Base-by-base conservation (phyloP, 2,797 vertebrate genomes). In the Gymnothorax reevesii region DNA sequence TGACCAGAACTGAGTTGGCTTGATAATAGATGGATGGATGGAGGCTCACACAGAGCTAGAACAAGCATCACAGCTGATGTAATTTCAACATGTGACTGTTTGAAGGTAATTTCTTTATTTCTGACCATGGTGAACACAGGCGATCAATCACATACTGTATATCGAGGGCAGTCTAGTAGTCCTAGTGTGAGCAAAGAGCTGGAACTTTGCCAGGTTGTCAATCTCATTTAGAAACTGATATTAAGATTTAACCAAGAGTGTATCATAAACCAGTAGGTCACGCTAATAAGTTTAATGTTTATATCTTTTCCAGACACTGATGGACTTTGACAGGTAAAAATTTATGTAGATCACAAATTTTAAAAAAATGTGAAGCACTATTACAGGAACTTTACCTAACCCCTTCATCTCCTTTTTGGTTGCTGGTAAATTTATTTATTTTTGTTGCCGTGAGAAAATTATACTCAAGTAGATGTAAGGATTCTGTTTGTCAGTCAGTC, bases 291-390 rank as follows among this genome's bases (percentile, higher is more conserved):
- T 69, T 69, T 69, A 1, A 69, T 69, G 17, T 7, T n/a, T 77
- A 77, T 77, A 42, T 49, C 49, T 77, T 49, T 52, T 77, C 27
- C 25, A 73, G 27, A 73, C 69, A 12, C 69, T 73, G 69, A 73
- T 73, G 33, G 69, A 33, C 27, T 10, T 42, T 73, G n/a, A 73
- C 69, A 73, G 69, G 17, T 77, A 77, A 77, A 77, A 77, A 77
- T 77, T 13, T 77, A 33, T 52, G 49, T 49, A 42, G 1, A 42
- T 42, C 33, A 42, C 4, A 77, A 77, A 77, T 77, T 42, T 42
- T 42, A 1, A 77, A 77, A 42, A 77, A 17, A 77, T 77, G 12
- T 49, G 17, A 77, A 77, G 13, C 42, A 52, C 5, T 15, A 15
- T 33, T 10, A 49, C 8, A 73, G 27, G 42, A 13, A 49, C 33